A percentile compares a stretch with the other conserved stretches of the same genome.
Conservation (phyloP, 2,888 invertebrate species). For the Balanococcus diminutus region DNA sequence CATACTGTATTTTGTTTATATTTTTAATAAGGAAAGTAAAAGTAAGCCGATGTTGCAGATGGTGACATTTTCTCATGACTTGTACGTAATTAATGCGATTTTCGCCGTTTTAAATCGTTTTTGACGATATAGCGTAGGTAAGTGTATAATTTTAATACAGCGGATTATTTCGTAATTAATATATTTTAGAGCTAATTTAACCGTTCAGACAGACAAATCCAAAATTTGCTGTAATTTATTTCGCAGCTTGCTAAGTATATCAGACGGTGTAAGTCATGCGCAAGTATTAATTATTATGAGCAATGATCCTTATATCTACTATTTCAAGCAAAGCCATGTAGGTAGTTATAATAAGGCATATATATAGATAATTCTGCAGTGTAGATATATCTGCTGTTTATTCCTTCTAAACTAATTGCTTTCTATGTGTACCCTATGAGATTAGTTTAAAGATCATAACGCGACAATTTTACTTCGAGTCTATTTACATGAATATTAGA, state of each 20-base stretch:
- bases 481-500: background rate
- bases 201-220: background rate
- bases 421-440: background rate
- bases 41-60: background rate
- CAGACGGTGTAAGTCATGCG: background rate
- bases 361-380: no score
- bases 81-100: background rate
- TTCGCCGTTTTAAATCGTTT: conserved; percentile 10
- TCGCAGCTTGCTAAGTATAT: background rate
- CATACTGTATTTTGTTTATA: background rate
- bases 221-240: background rate
- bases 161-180: background rate
- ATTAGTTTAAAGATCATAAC: background rate
- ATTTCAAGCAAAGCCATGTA: background rate
- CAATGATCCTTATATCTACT: background rate
- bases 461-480: background rate
- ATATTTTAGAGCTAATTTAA: background rate
- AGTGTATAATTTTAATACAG: background rate
- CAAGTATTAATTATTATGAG: background rate
- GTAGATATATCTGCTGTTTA: background rate
- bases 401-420: background rate
- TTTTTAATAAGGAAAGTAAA: conserved; percentile 34
- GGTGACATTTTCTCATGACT: background rate
- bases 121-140: background rate
- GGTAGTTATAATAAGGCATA: background rate